Conservation (phyloP, 2,797 vertebrate species). For the Champsocephalus esox region DNA sequence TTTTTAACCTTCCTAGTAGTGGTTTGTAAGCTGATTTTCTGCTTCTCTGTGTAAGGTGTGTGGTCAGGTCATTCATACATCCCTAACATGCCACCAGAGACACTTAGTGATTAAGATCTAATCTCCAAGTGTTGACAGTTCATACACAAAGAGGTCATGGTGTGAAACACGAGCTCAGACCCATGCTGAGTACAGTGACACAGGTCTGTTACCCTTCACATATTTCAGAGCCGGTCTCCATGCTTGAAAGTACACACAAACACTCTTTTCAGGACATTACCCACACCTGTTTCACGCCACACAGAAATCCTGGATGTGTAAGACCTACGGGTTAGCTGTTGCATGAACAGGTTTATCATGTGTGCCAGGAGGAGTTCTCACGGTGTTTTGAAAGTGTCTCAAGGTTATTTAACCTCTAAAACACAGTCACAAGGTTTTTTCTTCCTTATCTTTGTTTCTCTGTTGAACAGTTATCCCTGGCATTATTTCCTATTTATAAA, state of each 20-base stretch:
- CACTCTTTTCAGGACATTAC: not conserved
- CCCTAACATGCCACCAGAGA: not conserved
- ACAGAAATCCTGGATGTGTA: not conserved
- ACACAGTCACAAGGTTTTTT: not conserved
- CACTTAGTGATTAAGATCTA: not conserved
- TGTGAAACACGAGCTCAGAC: conserved; percentile 17
- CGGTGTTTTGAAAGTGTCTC: conserved; percentile 7
- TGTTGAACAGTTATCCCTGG: not conserved
- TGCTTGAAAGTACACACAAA: conserved; percentile 4
- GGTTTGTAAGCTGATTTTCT: not conserved
- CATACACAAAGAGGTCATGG: not conserved
- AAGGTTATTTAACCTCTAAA: conserved; percentile 14
- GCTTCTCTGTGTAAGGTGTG: not conserved
- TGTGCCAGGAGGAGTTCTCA: conserved; percentile 1
- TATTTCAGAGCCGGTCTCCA: not conserved
- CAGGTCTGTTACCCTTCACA: not conserved
- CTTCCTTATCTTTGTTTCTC: not conserved
- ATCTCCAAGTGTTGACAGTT: conserved; percentile 43
- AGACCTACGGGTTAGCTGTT: not conserved
- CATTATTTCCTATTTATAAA: not conserved
- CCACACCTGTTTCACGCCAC: conserved; percentile 13
- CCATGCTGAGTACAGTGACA: conserved; percentile 3
- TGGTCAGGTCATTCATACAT: conserved; percentile 9
- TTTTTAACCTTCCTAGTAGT: not conserved
- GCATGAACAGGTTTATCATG: not conserved